A percentile compares a stretch with the other conserved stretches of the same genome.
Conservation (phyloP, 2,797 vertebrate genomes). For the Myotis vivesi region DNA sequence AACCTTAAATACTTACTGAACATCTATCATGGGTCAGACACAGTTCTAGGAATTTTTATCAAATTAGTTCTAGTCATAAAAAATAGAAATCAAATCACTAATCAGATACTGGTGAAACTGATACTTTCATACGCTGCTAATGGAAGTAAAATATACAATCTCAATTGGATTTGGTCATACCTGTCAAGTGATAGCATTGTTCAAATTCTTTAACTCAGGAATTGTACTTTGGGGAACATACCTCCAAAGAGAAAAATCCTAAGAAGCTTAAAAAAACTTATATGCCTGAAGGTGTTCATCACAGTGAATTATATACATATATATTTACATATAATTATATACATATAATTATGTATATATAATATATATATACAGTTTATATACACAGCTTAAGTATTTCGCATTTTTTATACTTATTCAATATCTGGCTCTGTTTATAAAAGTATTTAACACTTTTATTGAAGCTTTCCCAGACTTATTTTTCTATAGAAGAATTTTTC, state of each 20-base stretch:
- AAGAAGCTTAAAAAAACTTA: not conserved
- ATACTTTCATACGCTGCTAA: conserved; percentile 12
- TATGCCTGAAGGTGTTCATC: not conserved
- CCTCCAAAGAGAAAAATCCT: not conserved
- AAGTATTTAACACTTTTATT: conserved; percentile 35
- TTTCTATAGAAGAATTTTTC: conserved; percentile 20
- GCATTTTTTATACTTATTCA: not conserved
- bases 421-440: not conserved
- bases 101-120: not conserved
- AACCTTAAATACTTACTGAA: conserved; percentile 15
- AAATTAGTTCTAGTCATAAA: conserved; percentile 2
- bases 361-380: not conserved
- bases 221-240: conserved; percentile 15
- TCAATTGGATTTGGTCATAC: not conserved
- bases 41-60: not conserved
- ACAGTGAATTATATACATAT: not conserved
- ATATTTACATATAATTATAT: too few species aligned
- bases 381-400: not conserved
- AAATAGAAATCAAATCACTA: not conserved
- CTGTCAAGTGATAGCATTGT: not conserved
- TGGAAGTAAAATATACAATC: conserved; percentile 7
- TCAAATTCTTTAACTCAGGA: conserved; percentile 1
- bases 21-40: not conserved
- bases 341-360: too few species aligned
- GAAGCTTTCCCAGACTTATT: not conserved